Percentiles rank a stretch among this genome's conserved stretches.
These are phyloP conservation scores for Leuciscus idus DNA, from an alignment of 2,113 vertebrate species.

Conservation along the genomic window DNA sequence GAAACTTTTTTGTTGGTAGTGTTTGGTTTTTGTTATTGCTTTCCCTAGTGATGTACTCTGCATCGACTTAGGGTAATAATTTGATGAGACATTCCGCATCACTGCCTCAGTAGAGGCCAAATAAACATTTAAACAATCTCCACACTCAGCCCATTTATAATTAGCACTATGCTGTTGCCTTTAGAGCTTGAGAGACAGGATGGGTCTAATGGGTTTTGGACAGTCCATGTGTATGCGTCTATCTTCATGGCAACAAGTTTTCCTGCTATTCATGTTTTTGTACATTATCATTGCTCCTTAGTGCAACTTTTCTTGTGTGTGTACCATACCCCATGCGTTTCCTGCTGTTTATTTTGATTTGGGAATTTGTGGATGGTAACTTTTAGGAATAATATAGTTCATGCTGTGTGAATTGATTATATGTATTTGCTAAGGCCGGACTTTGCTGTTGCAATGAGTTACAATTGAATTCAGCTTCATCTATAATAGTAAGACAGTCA, in stretches of 20 bases:
- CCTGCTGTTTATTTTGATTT: background rate
- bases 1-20: background rate
- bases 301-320: background rate
- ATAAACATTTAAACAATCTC: conserved; percentile 19
- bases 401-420: conserved; percentile 13
- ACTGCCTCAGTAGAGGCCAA: conserved; percentile 1
- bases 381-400: background rate
- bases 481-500: background rate
- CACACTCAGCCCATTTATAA: conserved; percentile 18
- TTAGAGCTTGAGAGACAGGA: background rate
- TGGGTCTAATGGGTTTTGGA: background rate
- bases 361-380: background rate
- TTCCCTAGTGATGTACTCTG: background rate
- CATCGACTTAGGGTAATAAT: background rate
- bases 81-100: background rate
- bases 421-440: background rate
- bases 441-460: background rate
- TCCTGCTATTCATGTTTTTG: background rate
- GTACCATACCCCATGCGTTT: background rate
- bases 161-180: background rate
- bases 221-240: background rate
- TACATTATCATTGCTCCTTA: background rate
- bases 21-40: background rate
- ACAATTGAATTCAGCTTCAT: conserved; percentile 1
- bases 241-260: background rate